Evolutionary conservation across 2,113 vertebrate genomes (phyloP), one percentile per base, ranked within the genome.

Genomic region (Gobiocypris rarus): DNA sequence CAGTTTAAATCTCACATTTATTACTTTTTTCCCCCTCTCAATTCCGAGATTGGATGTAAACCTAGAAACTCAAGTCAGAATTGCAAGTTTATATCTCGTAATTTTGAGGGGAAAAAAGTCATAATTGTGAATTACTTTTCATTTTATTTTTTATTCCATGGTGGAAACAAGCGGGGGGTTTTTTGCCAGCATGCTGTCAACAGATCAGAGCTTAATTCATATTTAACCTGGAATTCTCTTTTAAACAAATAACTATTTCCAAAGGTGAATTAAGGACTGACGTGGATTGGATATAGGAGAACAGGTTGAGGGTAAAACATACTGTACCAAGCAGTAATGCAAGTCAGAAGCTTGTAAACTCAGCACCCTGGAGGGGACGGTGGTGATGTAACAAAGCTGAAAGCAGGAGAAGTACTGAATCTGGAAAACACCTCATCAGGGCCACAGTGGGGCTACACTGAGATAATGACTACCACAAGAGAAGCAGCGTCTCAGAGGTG

Each of bases 391-490:
- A 67, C 69, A 56, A 19, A 76, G 82, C 73, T 61, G 82, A 67
- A 83, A 86, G 56, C 50, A 3, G 19, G 58, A 65, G 34, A 43
- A 79, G 80, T 70, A 75, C 24, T 75, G 81, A 43, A 54, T 77
- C 61, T 84, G 82, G 82, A 87, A 56, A 81, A 63, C 82, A 75
- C 61, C 59, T 83, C 85, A 83, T 67, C 85, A 80, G 82, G 58
- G 75, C 82, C 48, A 56, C 80, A 73, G 67, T 56, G 45, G 59
- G 75, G 34, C 75, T 86, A 54, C 71, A 83, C 54, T 41, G 34
- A 84, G 83, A 71, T 87, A 87, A 87, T 87, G 56, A 79, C 86
- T 85, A 79, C 79, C 74, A 85, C 83, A 69, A 85, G 80, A 71
- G 67, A 43, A 70, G 56, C 56, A 74, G 65, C 34, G 59, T 85